Evolutionary conservation across 2,888 invertebrate genomes (phyloP), one percentile per base, ranked within the genome.

Genomic region (Plagodis dolabraria): DNA sequence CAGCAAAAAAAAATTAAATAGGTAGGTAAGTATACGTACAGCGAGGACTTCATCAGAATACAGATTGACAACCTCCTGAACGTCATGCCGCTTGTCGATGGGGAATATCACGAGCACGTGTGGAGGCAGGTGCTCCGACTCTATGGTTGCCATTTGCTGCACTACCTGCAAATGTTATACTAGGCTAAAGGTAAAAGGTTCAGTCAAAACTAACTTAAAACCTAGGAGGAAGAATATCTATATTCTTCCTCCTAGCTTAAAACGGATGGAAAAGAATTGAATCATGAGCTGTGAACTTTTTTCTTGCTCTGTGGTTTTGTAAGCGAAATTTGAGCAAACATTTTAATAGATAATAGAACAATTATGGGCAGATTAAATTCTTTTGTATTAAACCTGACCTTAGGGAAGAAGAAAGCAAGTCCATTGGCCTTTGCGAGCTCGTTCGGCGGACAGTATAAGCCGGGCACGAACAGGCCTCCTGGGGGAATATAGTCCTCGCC

Each of bases 401-500:
- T 92, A 0, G 89, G 89, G 52, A 76, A 92, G 65, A 92, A 89
- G 46, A 69, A 78, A 0, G 80, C 76, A 0, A 92, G 72, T 7
- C 82, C 92, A 47, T 89, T 89, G 0, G 92, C 83, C 57, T 86
- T 90, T 0, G 89, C 86, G 34, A 92, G 77, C 8, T 89, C 85
- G 55, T 92, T 92, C 6, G 86, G 80, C 0, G 92, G 92, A 0
- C 82, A 49, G 60, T 92, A 92, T 10, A 92, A 65, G 0, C 92
- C 92, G 0, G 92, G 92, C 11, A 92, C 89, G 60, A 92, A 85
- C 43, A 90, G 74, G 0, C 92, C 92, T 0, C 89, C 92, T 0
- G 89, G 86, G 0, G 92, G 92, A 0, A 92, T 92, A 63, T 89
- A 92, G 0, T 90, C 91, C 60, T 92, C 92, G 0, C 71, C 92